Evolutionary conservation across 2,113 vertebrate genomes (phyloP).

Genomic region (Octodon degus): DNA sequence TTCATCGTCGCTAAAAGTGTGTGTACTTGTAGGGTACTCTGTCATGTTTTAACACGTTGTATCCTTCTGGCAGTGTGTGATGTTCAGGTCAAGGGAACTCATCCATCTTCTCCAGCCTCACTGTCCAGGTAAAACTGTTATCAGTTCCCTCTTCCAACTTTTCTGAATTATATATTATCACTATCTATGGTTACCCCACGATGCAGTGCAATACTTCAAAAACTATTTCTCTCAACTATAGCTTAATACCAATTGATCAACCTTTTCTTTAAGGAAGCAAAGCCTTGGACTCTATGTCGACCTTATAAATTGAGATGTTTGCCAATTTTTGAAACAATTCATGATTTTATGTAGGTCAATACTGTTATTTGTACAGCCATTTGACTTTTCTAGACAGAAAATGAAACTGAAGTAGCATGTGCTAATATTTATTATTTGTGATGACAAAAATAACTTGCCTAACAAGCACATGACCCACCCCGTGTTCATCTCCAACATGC

Average conservation of each 20-base stretch:
- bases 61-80: not conserved
- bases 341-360: not conserved
- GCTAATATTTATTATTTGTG: not conserved
- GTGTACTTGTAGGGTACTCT: not conserved
- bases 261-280: not conserved
- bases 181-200: not conserved
- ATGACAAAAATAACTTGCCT: not conserved
- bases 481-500: not conserved
- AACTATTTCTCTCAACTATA: not conserved
- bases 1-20: not conserved
- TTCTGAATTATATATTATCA: not conserved
- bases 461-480: not conserved
- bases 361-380: not conserved
- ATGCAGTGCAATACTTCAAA: not conserved
- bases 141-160: not conserved
- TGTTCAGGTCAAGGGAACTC: not conserved
- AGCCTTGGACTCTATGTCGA: not conserved
- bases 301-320: not conserved
- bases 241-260: not conserved
- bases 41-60: not conserved
- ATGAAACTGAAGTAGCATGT: not conserved
- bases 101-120: not conserved
- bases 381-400: not conserved
- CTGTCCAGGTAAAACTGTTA: not conserved
- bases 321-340: conserved; percentile 30